Evolutionary conservation across 1,140 invertebrate genomes (phyloP).

Genomic region (Brachionus angularis): DNA sequence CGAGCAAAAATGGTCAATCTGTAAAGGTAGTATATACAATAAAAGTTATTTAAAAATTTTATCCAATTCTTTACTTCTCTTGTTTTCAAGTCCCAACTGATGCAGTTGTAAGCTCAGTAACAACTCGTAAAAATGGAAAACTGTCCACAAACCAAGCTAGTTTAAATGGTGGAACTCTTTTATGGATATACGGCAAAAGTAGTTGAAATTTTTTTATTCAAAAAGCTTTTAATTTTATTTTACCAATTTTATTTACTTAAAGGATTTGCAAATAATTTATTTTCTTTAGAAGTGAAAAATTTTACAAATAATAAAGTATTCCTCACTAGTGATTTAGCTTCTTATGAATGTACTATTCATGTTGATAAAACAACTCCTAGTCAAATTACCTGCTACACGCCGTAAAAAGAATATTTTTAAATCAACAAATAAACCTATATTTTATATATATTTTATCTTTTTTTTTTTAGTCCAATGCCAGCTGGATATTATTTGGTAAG

Average conservation of each 20-base stretch:
- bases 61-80: too few species aligned
- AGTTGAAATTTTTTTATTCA: too few species aligned
- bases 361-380: slow-evolving; percentile 4
- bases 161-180: slow-evolving; percentile 9
- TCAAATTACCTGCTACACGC: slow-evolving; percentile 33
- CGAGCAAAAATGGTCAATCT: too few species aligned
- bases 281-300: not conserved
- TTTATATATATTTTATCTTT: too few species aligned
- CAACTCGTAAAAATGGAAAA: not conserved
- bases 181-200: slow-evolving; percentile 31
- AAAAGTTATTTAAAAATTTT: too few species aligned
- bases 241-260: not conserved
- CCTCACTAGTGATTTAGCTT: not conserved
- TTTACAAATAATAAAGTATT: not conserved
- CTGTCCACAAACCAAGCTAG: not conserved
- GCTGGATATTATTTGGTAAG: slow-evolving; percentile 44
- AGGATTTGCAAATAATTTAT: slow-evolving; percentile 21
- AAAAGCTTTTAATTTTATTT: not conserved
- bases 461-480: slow-evolving; percentile 10
- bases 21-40: too few species aligned
- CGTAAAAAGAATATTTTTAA: too few species aligned
- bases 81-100: too few species aligned
- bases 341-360: slow-evolving; percentile 26
- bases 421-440: too few species aligned
- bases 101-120: not conserved